Evolutionary conservation across 2,888 invertebrate species (phyloP), one percentile per base, ranked within the genome.

Genomic region (Athalia rosae): DNA sequence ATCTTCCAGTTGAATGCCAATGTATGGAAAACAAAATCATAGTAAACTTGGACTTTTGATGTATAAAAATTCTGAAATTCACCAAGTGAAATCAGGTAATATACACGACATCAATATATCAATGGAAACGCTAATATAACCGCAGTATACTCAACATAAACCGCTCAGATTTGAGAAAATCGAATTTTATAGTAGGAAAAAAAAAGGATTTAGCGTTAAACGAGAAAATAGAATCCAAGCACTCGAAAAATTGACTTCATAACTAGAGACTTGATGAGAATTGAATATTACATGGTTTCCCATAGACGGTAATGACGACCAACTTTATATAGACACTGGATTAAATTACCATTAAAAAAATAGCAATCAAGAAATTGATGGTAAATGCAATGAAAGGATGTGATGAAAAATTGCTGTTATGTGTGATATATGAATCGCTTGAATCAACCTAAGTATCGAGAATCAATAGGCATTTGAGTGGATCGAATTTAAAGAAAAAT

Each of bases 351-450:
- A 58, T 56, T 58, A 58, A n/a, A 15, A 13, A 61, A 53, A 15
- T 67, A 28, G 67, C 53, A 28, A 53, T 66, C 11, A 3, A 41
- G 9, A 67, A 67, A 67, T 8, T 74, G 7, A 53, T 43, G 50
- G 43, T 64, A 15, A 13, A 76, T 66, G 45, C 28, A 47, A 76
- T 66, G 58, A 63, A 76, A 63, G 62, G 62, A 41, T 64, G 45
- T 76, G 45, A 66, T 50, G 13, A n/a, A 76, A 76, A 64, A 63
- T 62, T 56, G 76, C 63, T 76, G 66, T 78, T 76, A 74, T 78
- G 78, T 74, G 78, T 78, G 78, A 78, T 78, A 78, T 78, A 78
- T 74, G 78, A 78, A 78, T 78, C 74, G 74, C 74, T 76, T 74
- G 74, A 78, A 78, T 71, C 69, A 69, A 62, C 77, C 77, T 47